Percentiles rank a stretch among this genome's conserved stretches.
phyloP scores from a whole-genome alignment of 30 jellyfish, hydroid and myxozoan genomes.

The Turritopsis dohrnii region DNA sequence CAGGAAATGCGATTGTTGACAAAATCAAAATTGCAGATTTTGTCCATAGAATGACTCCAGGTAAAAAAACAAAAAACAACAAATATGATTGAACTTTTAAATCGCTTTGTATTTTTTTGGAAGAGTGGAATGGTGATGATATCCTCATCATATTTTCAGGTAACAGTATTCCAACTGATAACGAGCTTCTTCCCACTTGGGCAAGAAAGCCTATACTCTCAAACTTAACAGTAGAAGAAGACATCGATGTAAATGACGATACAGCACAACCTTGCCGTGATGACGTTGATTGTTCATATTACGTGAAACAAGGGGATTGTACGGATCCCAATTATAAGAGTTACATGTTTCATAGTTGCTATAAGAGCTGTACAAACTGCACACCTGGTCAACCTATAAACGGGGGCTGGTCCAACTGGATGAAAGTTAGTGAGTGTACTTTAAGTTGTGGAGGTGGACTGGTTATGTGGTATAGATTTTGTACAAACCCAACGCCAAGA shows the following conservation, averaged over 20 bases:
- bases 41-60: neutral
- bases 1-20: neutral
- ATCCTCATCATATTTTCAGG: too few relatives aligned
- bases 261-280: neutral
- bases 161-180: neutral
- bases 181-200: neutral
- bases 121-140: too few relatives aligned
- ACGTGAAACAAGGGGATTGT: slow-evolving; percentile 6
- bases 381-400: neutral
- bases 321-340: neutral
- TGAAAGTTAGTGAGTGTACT: slow-evolving; percentile 1
- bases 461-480: slow-evolving; percentile 4
- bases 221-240: neutral
- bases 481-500: slow-evolving; percentile 9
- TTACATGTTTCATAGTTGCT: neutral
- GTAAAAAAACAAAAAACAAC: too few relatives aligned
- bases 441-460: neutral
- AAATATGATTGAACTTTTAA: too few relatives aligned
- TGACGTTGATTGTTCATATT: neutral
- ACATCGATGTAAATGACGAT: neutral
- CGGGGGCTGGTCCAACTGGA: slow-evolving; percentile 11
- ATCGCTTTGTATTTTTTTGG: too few relatives aligned
- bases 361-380: neutral
- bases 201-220: neutral
- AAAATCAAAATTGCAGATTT: neutral